Evolutionary conservation across 2,888 invertebrate species (phyloP), one percentile per base, ranked within the genome.

Genomic region (Buathra laborator): DNA sequence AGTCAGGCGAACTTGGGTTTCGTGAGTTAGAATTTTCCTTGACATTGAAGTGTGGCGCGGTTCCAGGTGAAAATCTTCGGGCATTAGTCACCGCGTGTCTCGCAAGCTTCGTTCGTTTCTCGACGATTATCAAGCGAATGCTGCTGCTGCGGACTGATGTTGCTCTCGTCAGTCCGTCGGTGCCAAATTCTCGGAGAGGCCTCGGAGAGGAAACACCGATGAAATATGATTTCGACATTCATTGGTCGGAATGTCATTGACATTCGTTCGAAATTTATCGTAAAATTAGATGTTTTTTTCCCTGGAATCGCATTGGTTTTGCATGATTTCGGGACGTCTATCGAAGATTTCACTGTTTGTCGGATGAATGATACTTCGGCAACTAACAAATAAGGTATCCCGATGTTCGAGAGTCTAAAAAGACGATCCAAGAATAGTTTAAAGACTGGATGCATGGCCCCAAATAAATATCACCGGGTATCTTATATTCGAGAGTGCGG

Each of bases 11-110:
- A 24, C 10, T 16, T 32, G n/a, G n/a, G 7, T 37, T 32, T 62
- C 32, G 37, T n/a, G 32, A 24, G 14, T 3, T 79, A 29, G 12
- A 29, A 48, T 19, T 71, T 71, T 77, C 77, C 77, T 76, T 82
- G 77, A 82, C 82, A 77, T 82, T 82, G 82, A 72, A 43, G 9
- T 2, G 64, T 82, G 82, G 77, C 82, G 77, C 46, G 82, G 77
- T 71, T 82, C 82, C 82, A 82, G 66, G 32, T 46, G 71, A 56
- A n/a, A 24, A 82, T 71, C 64, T 68, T 62, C 2, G n/a, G 32
- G 6, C 32, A 48, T 71, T 77, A 71, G 71, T 66, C 77, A 77
- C 62, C 14, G 70, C 71, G 59, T 32, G 56, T 16, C 16, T 12
- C 19, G 48, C 56, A 29, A 77, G n/a, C 43, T 48, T 66, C 46